phyloP scores from a whole-genome alignment of 2,797 vertebrate genomes.

The Aldrovandia affinis region DNA sequence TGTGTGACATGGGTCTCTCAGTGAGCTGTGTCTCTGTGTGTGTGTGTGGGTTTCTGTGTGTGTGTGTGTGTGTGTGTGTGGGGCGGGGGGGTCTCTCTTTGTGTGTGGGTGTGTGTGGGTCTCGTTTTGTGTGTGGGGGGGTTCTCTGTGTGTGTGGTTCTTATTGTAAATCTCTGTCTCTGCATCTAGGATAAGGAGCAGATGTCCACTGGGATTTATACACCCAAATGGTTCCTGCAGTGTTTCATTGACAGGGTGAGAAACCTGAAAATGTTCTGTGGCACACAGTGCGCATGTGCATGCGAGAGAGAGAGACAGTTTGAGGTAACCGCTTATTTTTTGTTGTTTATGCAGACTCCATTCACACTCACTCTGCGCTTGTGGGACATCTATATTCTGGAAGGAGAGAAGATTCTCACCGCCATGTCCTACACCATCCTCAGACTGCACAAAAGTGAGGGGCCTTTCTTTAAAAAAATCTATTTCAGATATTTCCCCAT shows the following conservation, averaged over 20 bases:
- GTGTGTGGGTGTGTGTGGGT: neutral
- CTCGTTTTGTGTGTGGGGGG: neutral
- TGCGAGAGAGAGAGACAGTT: neutral
- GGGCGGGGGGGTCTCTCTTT: neutral
- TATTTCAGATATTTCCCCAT: too few species aligned
- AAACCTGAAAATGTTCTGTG: neutral
- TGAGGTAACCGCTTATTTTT: neutral
- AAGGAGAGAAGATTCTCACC: conserved; percentile 79
- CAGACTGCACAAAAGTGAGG: conserved; percentile 85
- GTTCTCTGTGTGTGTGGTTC: neutral
- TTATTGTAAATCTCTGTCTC: conserved; percentile 10
- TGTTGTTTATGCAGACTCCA: conserved; percentile 72
- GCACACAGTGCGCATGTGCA: neutral
- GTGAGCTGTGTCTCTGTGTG: neutral
- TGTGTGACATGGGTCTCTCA: neutral
- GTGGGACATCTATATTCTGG: conserved; percentile 86
- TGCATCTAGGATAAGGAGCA: conserved; percentile 84
- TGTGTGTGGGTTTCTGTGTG: neutral
- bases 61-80: neutral
- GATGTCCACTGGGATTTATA: conserved; percentile 89
- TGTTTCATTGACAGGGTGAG: conserved; percentile 93
- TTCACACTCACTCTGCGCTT: conserved; percentile 83
- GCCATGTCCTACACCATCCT: conserved; percentile 85
- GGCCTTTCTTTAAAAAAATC: too few species aligned
- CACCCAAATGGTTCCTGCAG: conserved; percentile 93